Base-by-base conservation (phyloP, 2,888 invertebrate genomes). In the Tenthredo mesomela region DNA sequence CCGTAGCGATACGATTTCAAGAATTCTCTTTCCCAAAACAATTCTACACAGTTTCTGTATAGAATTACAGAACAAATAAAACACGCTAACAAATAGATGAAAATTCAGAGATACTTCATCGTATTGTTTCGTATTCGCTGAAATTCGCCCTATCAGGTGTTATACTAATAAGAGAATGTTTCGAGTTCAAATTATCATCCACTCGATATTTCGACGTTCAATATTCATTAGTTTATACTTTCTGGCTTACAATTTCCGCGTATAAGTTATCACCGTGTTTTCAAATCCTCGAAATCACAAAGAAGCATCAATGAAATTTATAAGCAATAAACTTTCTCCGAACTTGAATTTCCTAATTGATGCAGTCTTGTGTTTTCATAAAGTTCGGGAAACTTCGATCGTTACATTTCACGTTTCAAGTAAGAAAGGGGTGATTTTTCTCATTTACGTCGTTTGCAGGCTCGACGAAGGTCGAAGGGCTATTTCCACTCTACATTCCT, bases 111-210 rank as follows among this genome's bases (percentile, higher is more conserved):
- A 21, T 61, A 70, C 70, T 70, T 3, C n/a, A 18, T 33, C 70
- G 70, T 70, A 61, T 61, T 61, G 61, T 61, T 61, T 21, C 61
- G 25, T n/a, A n/a, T n/a, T n/a, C n/a, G n/a, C n/a, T n/a, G n/a
- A n/a, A n/a, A n/a, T n/a, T n/a, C 7, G 54, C n/a, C 54, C 12
- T 61, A 61, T 61, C 61, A 61, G 25, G 25, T 61, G 5, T 25
- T 61, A 21, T 61, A 61, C 61, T n/a, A 54, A 61, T 61, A 25
- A 9, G 12, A 2, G 12, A 25, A 61, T 3, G 12, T 12, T 61
- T 61, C 10, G 25, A 3, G 10, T 61, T 61, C 3, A 9, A 25
- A 25, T 25, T 25, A 12, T 61, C 9, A 21, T 25, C 9, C 12
- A 61, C 25, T 10, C 10, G 21, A 61, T 9, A 2, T 25, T 21